Conservation (phyloP, 2,888 invertebrate species). For the Belgica antarctica region DNA sequence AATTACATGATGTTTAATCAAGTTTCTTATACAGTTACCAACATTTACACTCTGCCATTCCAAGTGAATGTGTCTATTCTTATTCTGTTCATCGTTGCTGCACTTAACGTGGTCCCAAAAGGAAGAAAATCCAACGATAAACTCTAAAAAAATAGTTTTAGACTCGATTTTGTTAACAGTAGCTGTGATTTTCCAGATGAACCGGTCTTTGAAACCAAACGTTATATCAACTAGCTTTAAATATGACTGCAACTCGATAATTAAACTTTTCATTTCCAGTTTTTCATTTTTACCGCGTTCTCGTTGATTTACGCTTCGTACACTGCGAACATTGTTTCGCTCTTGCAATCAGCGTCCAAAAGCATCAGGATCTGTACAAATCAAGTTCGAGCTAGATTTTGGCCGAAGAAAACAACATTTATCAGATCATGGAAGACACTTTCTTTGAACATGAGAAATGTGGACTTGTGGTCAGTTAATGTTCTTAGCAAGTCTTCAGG, state of each 20-base stretch:
- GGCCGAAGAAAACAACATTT: not conserved
- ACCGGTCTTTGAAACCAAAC: slow-evolving; percentile 57
- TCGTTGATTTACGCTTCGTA: slow-evolving; percentile 67
- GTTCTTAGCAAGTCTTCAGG: too few species aligned
- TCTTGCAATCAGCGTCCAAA: slow-evolving; percentile 65
- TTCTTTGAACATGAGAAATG: slow-evolving; percentile 36
- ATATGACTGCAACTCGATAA: slow-evolving; percentile 23
- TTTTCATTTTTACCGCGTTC: slow-evolving; percentile 61
- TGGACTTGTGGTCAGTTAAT: too few species aligned
- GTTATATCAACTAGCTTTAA: slow-evolving; percentile 50
- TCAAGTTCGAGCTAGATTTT: too few species aligned
- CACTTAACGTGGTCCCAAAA: slow-evolving; percentile 20
- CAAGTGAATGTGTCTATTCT: slow-evolving; percentile 55
- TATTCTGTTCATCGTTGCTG: slow-evolving; percentile 49
- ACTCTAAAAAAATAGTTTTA: slow-evolving; percentile 48
- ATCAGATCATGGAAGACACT: slow-evolving; percentile 11
- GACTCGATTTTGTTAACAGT: slow-evolving; percentile 60
- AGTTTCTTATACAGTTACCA: slow-evolving; percentile 52
- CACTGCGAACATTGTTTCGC: slow-evolving; percentile 66
- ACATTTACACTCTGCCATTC: slow-evolving; percentile 59
- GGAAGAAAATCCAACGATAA: not conserved
- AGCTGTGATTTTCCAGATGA: slow-evolving; percentile 63
- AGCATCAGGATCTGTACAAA: too few species aligned
- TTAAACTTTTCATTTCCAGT: slow-evolving; percentile 56
- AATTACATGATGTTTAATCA: too few species aligned